These are phyloP conservation scores for Nerophis ophidion DNA, from an alignment of 2,113 vertebrate genomes.

Conservation along the genomic window DNA sequence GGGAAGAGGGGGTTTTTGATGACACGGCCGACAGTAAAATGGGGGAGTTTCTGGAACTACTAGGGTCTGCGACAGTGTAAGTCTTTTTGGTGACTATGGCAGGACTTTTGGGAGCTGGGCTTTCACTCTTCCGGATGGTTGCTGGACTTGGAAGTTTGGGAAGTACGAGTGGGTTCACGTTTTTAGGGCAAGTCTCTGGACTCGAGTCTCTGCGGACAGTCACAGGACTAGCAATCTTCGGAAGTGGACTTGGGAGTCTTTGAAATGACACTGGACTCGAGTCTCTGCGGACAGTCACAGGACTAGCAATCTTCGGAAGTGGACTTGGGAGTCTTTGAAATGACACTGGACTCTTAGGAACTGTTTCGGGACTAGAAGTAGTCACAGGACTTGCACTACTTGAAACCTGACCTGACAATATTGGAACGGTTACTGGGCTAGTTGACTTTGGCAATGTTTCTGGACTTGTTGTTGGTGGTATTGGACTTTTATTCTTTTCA, in stretches of 20 bases:
- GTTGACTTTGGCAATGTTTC: slow-evolving; percentile 12
- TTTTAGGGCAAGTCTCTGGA: slow-evolving; percentile 10
- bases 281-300: slow-evolving; percentile 26
- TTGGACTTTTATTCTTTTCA: slow-evolving; percentile 12
- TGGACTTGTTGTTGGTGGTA: neutral
- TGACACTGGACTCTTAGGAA: slow-evolving; percentile 43
- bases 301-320: slow-evolving; percentile 36
- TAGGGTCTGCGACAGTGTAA: slow-evolving; percentile 21
- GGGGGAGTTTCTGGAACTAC: slow-evolving; percentile 40
- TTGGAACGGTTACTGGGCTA: slow-evolving; percentile 30
- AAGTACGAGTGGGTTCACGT: slow-evolving; percentile 6
- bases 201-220: slow-evolving; percentile 23
- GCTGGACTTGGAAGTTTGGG: slow-evolving; percentile 39
- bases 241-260: slow-evolving; percentile 46
- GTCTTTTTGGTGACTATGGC: slow-evolving; percentile 33
- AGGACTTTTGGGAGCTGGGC: slow-evolving; percentile 34
- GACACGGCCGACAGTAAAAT: slow-evolving; percentile 2
- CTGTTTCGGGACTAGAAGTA: slow-evolving; percentile 25
- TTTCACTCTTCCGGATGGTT: slow-evolving; percentile 19
- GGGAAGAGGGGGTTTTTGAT: slow-evolving; percentile 22
- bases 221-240: slow-evolving; percentile 38
- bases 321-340: slow-evolving; percentile 47
- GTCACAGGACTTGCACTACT: slow-evolving; percentile 35
- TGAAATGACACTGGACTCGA: slow-evolving; percentile 24
- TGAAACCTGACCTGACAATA: slow-evolving; percentile 41